Percentiles rank a stretch among this genome's conserved stretches.
Evolutionary conservation across 1,140 invertebrate genomes (phyloP).

Genomic region (Aphelenchoides fujianensis): DNA sequence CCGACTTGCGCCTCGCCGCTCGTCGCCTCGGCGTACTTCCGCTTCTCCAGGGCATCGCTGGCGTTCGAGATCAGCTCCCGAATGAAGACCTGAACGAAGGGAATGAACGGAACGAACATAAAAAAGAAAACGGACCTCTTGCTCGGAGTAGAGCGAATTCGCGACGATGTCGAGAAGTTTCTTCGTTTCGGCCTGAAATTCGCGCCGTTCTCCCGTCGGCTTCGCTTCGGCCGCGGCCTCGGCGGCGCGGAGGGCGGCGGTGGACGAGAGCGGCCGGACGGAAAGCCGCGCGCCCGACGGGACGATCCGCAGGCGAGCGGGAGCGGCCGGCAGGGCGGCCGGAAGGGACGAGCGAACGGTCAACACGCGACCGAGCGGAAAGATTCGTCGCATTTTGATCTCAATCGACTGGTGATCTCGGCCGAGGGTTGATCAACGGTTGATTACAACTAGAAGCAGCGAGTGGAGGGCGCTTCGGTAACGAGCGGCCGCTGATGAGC

Average conservation of each 20-base stretch:
- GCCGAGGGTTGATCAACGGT: too few relatives aligned
- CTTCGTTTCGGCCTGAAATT: constrained; percentile 92
- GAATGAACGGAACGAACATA: constrained; percentile 28
- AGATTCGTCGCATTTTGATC: neutral
- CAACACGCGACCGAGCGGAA: neutral
- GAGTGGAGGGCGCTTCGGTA: too few relatives aligned
- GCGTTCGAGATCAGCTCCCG: constrained; percentile 92
- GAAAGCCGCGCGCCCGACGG: too few relatives aligned
- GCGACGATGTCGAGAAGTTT: constrained; percentile 95
- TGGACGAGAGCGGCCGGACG: too few relatives aligned
- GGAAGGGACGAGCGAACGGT: too few relatives aligned
- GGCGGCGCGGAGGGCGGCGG: too few relatives aligned
- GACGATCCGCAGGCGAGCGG: too few relatives aligned
- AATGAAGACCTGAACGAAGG: constrained; percentile 76
- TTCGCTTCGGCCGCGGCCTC: too few relatives aligned
- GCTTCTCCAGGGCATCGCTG: constrained; percentile 91
- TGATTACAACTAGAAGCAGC: too few relatives aligned
- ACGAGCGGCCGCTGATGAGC: neutral
- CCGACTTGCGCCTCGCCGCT: constrained; percentile 48
- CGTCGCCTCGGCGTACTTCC: constrained; percentile 69
- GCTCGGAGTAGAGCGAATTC: constrained; percentile 91
- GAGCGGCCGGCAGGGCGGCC: too few relatives aligned
- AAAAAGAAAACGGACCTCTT: constrained; percentile 73
- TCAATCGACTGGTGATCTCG: too few relatives aligned
- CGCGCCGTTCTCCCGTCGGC: constrained; percentile 65